Percentiles rank a stretch among this genome's conserved stretches.
These are phyloP conservation scores for Hedychridium roseum DNA, from an alignment of 2,888 invertebrate species.

Conservation along the genomic window DNA sequence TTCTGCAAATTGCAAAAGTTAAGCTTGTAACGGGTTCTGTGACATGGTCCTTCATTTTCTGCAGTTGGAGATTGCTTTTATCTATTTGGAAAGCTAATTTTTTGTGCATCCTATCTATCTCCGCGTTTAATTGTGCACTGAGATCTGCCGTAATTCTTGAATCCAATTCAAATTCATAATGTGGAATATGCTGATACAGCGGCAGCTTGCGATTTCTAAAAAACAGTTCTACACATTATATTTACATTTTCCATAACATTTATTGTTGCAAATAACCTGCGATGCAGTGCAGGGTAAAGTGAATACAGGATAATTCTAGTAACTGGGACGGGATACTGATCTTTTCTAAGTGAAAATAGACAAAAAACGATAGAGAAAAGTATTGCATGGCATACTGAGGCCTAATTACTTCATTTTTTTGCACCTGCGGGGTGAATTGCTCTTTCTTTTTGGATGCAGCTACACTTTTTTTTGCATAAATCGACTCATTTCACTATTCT, in stretches of 20 bases:
- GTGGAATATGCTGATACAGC: conserved; percentile 68
- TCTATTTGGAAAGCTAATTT: conserved; percentile 77
- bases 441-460: too few relatives aligned
- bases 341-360: too few relatives aligned
- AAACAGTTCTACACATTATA: conserved; percentile 31
- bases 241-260: background rate
- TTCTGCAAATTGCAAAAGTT: conserved; percentile 55
- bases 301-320: too few relatives aligned
- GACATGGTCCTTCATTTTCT: conserved; percentile 74
- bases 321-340: too few relatives aligned
- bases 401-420: too few relatives aligned
- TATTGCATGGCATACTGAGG: too few relatives aligned
- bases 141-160: conserved; percentile 72
- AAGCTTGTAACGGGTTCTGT: conserved; percentile 68
- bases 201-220: conserved; percentile 69
- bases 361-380: too few relatives aligned
- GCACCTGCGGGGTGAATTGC: too few relatives aligned
- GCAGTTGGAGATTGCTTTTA: conserved; percentile 71
- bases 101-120: conserved; percentile 71
- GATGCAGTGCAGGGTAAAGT: too few relatives aligned
- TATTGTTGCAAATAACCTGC: conserved; percentile 6
- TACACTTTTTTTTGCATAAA: too few relatives aligned
- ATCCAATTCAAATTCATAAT: conserved; percentile 74
- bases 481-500: too few relatives aligned
- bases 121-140: conserved; percentile 68